phyloP scores from a whole-genome alignment of 2,888 invertebrate genomes.

The Candidula unifasciata region DNA sequence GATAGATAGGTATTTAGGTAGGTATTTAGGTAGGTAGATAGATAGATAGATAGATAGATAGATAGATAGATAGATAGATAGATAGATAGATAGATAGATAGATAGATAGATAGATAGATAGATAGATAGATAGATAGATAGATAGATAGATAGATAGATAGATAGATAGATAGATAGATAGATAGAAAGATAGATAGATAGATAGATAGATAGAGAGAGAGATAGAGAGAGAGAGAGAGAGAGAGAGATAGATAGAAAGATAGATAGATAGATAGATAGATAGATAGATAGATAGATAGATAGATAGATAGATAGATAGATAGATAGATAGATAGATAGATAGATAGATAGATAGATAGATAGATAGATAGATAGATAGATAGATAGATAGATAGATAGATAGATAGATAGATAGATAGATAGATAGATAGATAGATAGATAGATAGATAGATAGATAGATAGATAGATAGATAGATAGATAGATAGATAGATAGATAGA shows the following conservation, averaged over 20 bases:
- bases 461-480: neutral
- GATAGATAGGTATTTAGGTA: no score
- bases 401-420: neutral
- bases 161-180: no score
- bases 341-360: neutral
- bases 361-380: neutral
- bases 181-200: neutral
- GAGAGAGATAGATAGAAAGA: neutral
- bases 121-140: no score
- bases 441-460: neutral
- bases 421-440: neutral
- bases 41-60: no score
- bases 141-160: no score
- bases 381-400: neutral
- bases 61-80: neutral
- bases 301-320: neutral
- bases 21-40: no score
- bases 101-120: no score
- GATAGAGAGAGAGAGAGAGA: neutral
- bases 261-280: neutral
- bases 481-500: neutral
- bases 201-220: neutral
- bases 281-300: neutral
- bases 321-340: neutral
- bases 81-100: neutral